These are phyloP conservation scores for Heliconius melpomene DNA, from an alignment of 1,140 invertebrate species.

Conservation along the genomic window DNA sequence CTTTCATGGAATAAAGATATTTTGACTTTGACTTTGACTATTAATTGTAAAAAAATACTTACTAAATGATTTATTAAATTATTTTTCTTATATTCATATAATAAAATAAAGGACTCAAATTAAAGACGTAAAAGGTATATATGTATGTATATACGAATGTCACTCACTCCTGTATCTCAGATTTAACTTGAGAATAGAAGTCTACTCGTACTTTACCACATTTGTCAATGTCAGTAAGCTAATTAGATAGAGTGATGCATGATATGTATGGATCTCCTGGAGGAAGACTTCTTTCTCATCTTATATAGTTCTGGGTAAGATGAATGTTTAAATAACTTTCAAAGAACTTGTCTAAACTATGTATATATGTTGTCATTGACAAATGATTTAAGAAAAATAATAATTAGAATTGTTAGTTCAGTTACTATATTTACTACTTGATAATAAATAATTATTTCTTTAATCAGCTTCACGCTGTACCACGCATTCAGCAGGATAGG, in stretches of 20 bases:
- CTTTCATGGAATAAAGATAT: too few relatives aligned
- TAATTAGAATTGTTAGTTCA: too few relatives aligned
- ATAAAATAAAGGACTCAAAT: neutral
- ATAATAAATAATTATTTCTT: too few relatives aligned
- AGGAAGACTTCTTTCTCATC: neutral
- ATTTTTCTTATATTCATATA: too few relatives aligned
- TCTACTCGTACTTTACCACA: neutral
- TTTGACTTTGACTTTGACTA: too few relatives aligned
- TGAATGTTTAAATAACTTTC: neutral
- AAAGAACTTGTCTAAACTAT: neutral
- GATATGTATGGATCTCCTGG: neutral
- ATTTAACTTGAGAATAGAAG: neutral
- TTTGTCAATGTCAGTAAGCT: slow-evolving; percentile 7
- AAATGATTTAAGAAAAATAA: too few relatives aligned
- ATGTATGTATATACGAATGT: neutral
- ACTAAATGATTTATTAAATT: too few relatives aligned
- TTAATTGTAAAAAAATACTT: too few relatives aligned
- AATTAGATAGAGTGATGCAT: slow-evolving; percentile 10
- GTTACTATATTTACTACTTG: too few relatives aligned
- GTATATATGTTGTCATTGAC: too few relatives aligned
- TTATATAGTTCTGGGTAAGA: neutral
- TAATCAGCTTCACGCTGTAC: too few relatives aligned
- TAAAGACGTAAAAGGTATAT: neutral
- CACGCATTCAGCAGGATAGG: too few relatives aligned
- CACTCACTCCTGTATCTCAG: neutral